Percentiles rank a stretch among this genome's conserved stretches.
These are phyloP conservation scores for Cephus runcator DNA, from an alignment of 2,888 invertebrate species.

Conservation along the genomic window DNA sequence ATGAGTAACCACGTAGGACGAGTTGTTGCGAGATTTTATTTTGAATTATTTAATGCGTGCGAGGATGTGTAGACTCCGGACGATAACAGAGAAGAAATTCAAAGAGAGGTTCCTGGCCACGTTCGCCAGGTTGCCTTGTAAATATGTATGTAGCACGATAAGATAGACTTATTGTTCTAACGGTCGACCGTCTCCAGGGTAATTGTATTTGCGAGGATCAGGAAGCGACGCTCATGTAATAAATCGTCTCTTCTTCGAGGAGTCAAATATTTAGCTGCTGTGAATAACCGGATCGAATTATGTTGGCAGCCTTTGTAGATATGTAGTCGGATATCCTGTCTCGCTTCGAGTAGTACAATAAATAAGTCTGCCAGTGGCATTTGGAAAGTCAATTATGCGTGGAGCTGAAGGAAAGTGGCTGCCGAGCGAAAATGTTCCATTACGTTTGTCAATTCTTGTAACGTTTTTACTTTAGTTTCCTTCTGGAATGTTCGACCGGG, in stretches of 20 bases:
- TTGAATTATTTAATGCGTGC: too few species aligned
- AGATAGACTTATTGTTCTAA: constrained; percentile 63
- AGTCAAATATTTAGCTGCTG: too few species aligned
- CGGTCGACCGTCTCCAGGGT: constrained; percentile 42
- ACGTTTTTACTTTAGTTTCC: neutral
- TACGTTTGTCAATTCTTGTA: neutral
- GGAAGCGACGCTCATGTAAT: too few species aligned
- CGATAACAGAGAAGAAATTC: constrained; percentile 34
- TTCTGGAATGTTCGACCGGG: neutral
- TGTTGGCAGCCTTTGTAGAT: too few species aligned
- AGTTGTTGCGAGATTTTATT: too few species aligned
- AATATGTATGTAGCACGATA: constrained; percentile 65
- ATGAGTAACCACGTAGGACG: too few species aligned
- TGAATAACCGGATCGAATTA: too few species aligned
- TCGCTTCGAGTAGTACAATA: neutral
- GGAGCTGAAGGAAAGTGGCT: too few species aligned
- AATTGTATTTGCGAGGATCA: too few species aligned
- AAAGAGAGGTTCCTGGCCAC: constrained; percentile 28
- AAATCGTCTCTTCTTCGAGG: too few species aligned
- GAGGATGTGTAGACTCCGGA: too few species aligned
- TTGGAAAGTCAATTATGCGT: neutral
- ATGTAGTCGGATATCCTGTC: too few species aligned
- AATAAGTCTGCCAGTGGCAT: neutral
- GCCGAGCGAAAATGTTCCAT: neutral
- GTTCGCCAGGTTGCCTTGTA: constrained; percentile 46